Base-by-base conservation (phyloP, 2,797 vertebrate genomes). In the Hippopotamyrus pictus region DNA sequence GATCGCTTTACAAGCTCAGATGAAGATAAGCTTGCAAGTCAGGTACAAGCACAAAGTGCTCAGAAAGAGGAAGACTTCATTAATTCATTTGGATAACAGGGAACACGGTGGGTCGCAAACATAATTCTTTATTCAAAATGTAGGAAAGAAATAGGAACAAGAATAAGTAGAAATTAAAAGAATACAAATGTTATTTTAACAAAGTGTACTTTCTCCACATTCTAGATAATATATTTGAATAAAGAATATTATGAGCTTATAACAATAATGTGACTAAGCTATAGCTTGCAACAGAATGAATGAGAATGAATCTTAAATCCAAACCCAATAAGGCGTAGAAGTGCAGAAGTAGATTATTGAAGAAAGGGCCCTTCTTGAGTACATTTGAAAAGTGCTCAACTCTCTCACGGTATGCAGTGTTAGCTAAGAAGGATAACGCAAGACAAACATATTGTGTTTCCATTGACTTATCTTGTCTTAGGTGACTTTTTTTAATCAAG, bases 331-430 rank as follows among this genome's bases (percentile, higher is more conserved):
- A 46, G 5, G 69, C 19, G 1, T 3, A n/a, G 17, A 79, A 73
- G 29, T 33, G 29, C 65, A 73, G 29, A 79, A 41, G 37, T 79
- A n/a, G 73, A 17, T 79, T 79, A 79, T 3, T 87, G 62, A 88
- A 90, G 89, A 88, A 90, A 90, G 86, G 86, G 89, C 48, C 88
- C 76, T 83, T 69, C 83, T 88, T 86, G 87, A 12, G 46, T 53
- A 59, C 29, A 22, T 85, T 88, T 89, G 76, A 88, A 59, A 86
- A 59, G 87, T 89, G 53, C 25, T 22, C 54, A 88, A 69, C 88
- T 25, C 88, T 59, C 79, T 62, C 54, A 76, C 51, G 41, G 88
- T 8, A 82, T 86, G 76, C 73, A 44, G 50, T 17, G 33, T 17
- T 41, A 73, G 12, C 17, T 3, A 76, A 37, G 29, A 76, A 41